A percentile compares a stretch with the other conserved stretches of the same genome.
Conservation (phyloP, 2,113 vertebrate species). For the Propithecus coquereli region DNA sequence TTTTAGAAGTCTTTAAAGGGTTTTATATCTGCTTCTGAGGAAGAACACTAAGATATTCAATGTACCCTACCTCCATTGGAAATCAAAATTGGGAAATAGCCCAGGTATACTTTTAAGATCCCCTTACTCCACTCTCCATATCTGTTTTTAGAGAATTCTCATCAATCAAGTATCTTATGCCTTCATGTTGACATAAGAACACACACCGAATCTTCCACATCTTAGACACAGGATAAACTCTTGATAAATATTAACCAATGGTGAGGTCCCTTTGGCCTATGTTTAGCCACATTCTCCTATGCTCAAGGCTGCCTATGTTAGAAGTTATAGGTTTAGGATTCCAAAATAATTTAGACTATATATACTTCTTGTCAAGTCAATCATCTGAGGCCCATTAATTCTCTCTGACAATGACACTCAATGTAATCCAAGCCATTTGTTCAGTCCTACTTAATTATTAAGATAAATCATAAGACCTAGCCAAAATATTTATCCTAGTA, state of each 20-base stretch:
- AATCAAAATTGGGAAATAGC: background rate
- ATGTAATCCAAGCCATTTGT: background rate
- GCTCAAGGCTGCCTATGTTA: background rate
- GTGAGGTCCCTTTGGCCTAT: background rate
- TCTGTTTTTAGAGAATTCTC: background rate
- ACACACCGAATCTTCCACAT: background rate
- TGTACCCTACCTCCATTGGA: background rate
- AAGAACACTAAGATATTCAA: background rate
- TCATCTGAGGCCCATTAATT: background rate
- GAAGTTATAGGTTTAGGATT: background rate
- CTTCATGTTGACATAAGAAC: background rate
- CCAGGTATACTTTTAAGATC: background rate
- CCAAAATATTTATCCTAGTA: background rate
- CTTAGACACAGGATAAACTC: background rate
- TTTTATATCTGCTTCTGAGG: background rate
- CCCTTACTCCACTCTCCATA: background rate
- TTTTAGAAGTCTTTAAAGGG: background rate
- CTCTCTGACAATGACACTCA: background rate
- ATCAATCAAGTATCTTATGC: background rate
- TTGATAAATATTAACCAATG: background rate
- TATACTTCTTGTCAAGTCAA: background rate
- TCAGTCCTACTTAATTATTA: background rate
- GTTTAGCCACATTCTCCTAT: background rate
- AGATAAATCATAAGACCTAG: background rate
- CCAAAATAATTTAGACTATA: background rate